A percentile compares a stretch with the other conserved stretches of the same genome.
These are phyloP conservation scores for Cryptoblepharus egeriae DNA, from an alignment of 2,797 vertebrate genomes.

Conservation along the genomic window DNA sequence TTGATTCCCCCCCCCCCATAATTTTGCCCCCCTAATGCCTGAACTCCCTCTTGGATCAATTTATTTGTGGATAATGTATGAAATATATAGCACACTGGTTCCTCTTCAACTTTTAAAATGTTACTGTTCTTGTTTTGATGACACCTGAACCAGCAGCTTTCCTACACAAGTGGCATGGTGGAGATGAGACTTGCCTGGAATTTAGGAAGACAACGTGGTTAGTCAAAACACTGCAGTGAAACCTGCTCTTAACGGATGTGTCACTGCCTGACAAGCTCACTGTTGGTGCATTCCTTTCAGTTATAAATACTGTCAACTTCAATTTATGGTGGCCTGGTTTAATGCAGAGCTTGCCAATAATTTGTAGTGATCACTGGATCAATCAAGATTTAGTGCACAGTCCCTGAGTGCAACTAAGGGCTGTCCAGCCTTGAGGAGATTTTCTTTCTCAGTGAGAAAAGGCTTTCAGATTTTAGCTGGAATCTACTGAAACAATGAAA, in stretches of 20 bases:
- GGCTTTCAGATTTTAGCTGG: slow-evolving; percentile 43
- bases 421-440: slow-evolving; percentile 31
- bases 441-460: neutral
- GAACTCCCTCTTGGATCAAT: no score
- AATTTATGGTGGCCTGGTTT: slow-evolving; percentile 53
- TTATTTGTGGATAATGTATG: no score
- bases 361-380: slow-evolving; percentile 67
- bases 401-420: slow-evolving; percentile 57
- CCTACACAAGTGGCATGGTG: slow-evolving; percentile 10
- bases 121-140: neutral
- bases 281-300: slow-evolving; percentile 56
- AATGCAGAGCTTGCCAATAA: slow-evolving; percentile 65
- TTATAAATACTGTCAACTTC: slow-evolving; percentile 62
- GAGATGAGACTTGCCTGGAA: neutral
- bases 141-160: slow-evolving; percentile 35
- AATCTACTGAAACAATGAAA: slow-evolving; percentile 44
- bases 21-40: no score
- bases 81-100: no score
- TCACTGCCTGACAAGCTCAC: slow-evolving; percentile 46
- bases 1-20: no score
- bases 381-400: slow-evolving; percentile 62
- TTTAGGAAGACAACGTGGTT: slow-evolving; percentile 37
- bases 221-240: neutral
- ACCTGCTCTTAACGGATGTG: slow-evolving; percentile 15
- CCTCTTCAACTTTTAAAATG: neutral